phyloP scores from a whole-genome alignment of 2,888 invertebrate genomes.

The Malachius bipustulatus region DNA sequence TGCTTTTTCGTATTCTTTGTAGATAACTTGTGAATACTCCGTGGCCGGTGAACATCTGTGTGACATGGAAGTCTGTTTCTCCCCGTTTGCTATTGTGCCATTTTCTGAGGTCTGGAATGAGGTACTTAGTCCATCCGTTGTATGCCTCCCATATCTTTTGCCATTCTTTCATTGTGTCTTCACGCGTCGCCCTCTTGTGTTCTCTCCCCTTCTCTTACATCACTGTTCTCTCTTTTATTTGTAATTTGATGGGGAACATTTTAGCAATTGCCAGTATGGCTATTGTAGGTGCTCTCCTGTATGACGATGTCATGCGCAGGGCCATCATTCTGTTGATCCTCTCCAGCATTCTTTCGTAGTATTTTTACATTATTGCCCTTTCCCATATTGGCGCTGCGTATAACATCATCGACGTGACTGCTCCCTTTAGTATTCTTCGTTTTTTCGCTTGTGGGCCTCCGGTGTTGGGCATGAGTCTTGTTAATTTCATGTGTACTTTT shows the following conservation, averaged over 20 bases:
- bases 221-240: background rate
- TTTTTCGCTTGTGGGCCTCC: no score
- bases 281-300: slow-evolving; percentile 5
- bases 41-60: no score
- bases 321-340: slow-evolving; percentile 7
- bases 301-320: slow-evolving; percentile 4
- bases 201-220: no score
- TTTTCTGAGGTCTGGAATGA: background rate
- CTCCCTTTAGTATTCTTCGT: no score
- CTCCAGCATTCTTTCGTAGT: slow-evolving; percentile 5
- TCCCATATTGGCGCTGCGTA: slow-evolving; percentile 8
- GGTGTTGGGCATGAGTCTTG: no score
- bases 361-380: slow-evolving; percentile 5
- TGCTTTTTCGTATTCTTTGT: no score
- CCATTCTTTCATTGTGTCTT: slow-evolving; percentile 4
- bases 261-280: slow-evolving; percentile 3
- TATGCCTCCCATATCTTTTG: slow-evolving; percentile 4
- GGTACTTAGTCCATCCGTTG: slow-evolving; percentile 2
- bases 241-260: background rate
- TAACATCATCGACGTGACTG: no score
- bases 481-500: no score
- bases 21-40: no score
- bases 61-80: no score
- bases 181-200: background rate
- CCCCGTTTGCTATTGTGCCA: slow-evolving; percentile 7